Evolutionary conservation across 1,140 invertebrate species (phyloP).

Genomic region (Drosophila kohkoa): DNA sequence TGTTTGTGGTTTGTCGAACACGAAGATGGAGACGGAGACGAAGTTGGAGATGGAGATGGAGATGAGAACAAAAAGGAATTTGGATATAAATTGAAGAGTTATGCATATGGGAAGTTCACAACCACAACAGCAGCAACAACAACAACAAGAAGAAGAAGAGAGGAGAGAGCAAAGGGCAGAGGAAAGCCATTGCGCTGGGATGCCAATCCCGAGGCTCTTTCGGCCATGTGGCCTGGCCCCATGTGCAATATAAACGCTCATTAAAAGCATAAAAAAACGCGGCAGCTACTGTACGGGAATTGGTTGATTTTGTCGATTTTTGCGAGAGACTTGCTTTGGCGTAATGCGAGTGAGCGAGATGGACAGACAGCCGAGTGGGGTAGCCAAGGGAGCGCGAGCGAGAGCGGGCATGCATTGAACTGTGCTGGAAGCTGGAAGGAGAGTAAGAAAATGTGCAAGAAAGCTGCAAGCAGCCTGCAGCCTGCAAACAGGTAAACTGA

Average conservation of each 20-base stretch:
- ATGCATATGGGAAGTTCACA: slow-evolving; percentile 25
- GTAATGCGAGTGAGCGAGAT: not conserved
- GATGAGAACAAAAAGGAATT: slow-evolving; percentile 28
- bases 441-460: slow-evolving; percentile 57
- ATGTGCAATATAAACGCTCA: slow-evolving; percentile 77
- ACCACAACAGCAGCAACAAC: slow-evolving; percentile 15
- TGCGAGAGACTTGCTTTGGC: slow-evolving; percentile 1
- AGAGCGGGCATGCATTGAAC: not conserved
- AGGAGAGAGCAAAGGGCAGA: not conserved
- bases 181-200: slow-evolving; percentile 8
- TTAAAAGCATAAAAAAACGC: slow-evolving; percentile 76
- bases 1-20: slow-evolving; percentile 40
- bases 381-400: slow-evolving; percentile 20
- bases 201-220: slow-evolving; percentile 30
- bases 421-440: slow-evolving; percentile 6
- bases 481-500: slow-evolving; percentile 74
- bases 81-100: slow-evolving; percentile 21
- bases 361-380: not conserved
- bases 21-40: slow-evolving; percentile 12
- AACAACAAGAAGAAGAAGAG: not conserved
- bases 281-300: slow-evolving; percentile 78
- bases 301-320: slow-evolving; percentile 80
- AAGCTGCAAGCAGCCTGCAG: slow-evolving; percentile 58
- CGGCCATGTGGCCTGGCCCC: slow-evolving; percentile 25
- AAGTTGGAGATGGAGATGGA: slow-evolving; percentile 8